phyloP scores from a whole-genome alignment of 2,113 vertebrate species.

The Pogonocichla stellata region DNA sequence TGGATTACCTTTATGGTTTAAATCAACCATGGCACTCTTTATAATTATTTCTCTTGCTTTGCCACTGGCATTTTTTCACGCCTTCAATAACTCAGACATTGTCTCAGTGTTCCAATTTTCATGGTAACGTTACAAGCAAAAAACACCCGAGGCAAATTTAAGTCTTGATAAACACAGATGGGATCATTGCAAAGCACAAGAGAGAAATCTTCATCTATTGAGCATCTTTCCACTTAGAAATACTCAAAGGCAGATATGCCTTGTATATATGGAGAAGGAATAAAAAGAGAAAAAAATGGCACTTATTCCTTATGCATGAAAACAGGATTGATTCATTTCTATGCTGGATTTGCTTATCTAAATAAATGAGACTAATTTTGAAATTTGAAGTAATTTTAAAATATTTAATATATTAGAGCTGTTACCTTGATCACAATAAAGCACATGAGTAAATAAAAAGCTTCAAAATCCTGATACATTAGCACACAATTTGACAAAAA shows the following conservation, averaged over 20 bases:
- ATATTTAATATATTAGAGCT: neutral
- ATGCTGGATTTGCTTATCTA: neutral
- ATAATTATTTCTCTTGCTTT: slow-evolving; percentile 10
- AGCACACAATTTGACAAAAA: neutral
- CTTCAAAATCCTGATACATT: neutral
- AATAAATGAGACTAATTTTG: neutral
- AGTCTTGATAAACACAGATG: neutral
- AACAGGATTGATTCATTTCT: neutral
- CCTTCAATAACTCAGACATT: neutral
- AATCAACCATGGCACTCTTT: neutral
- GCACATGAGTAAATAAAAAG: neutral
- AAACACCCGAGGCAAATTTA: neutral
- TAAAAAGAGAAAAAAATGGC: neutral
- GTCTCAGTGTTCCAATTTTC: neutral
- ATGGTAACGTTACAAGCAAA: neutral
- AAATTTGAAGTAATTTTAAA: neutral
- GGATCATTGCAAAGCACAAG: neutral
- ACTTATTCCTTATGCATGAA: neutral
- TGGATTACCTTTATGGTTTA: neutral
- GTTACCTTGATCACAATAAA: neutral
- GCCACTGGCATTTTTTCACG: neutral
- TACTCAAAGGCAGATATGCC: neutral
- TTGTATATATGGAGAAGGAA: neutral
- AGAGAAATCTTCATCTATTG: neutral
- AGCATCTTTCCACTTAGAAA: neutral